Percentiles rank a stretch among this genome's conserved stretches.
Conservation (phyloP, 1,140 invertebrate genomes). For the Cherax quadricarinatus region DNA sequence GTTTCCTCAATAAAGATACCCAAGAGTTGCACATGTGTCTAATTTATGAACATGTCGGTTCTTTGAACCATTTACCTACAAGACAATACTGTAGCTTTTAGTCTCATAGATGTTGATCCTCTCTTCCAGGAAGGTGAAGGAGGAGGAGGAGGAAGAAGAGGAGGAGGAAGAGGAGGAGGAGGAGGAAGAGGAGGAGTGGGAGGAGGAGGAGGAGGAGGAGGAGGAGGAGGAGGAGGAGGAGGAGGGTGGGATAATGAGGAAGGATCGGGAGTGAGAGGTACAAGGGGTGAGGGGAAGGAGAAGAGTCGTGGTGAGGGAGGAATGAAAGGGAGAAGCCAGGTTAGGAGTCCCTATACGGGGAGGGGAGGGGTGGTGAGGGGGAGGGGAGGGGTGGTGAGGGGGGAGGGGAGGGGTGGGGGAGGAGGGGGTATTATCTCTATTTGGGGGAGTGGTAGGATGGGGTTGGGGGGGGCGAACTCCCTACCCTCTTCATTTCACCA, state of each 20-base stretch:
- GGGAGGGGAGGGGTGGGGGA: too few relatives aligned
- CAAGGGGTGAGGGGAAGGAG: not conserved
- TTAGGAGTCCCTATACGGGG: not conserved
- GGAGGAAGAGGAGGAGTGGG: not conserved
- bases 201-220: not conserved
- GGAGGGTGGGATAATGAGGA: not conserved
- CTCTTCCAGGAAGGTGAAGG: not conserved
- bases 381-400: too few relatives aligned
- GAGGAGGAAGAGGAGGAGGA: not conserved
- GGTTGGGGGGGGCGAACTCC: not conserved
- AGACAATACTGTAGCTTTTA: slow-evolving; percentile 1
- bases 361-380: not conserved
- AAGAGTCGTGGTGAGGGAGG: too few relatives aligned
- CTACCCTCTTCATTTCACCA: too few relatives aligned
- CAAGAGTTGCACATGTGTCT: too few relatives aligned
- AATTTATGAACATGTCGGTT: too few relatives aligned
- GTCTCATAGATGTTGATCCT: not conserved
- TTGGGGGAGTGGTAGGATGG: not conserved
- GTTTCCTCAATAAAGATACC: too few relatives aligned
- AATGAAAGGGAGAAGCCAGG: too few relatives aligned
- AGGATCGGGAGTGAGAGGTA: not conserved
- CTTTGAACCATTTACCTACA: too few relatives aligned
- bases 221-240: too few relatives aligned
- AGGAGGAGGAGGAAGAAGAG: not conserved
- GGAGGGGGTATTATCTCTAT: not conserved